Conservation (phyloP, 1,140 invertebrate genomes). For the Gyrodactylus bullatarudis region DNA sequence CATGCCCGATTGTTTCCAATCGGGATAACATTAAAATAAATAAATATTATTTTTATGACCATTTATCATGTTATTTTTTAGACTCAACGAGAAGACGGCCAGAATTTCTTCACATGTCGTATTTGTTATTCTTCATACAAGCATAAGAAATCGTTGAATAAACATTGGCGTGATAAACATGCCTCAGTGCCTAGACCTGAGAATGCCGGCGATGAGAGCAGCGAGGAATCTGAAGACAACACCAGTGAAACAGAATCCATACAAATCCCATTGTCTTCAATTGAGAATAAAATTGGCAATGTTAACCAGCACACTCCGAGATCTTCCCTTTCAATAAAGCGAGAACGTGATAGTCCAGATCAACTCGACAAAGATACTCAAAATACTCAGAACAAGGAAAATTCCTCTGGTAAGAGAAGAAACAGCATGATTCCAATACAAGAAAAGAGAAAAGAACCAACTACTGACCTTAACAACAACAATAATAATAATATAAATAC, state of each 20-base stretch:
- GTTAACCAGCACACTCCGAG: not conserved
- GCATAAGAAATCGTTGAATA: constrained; percentile 5
- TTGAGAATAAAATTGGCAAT: not conserved
- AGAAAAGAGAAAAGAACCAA: not conserved
- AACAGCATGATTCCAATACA: not conserved
- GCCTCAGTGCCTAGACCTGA: not conserved
- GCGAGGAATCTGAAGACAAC: too few species aligned
- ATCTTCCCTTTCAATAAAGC: not conserved
- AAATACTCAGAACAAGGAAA: too few species aligned
- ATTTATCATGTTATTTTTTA: not conserved
- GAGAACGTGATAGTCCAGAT: not conserved
- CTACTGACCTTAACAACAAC: too few species aligned
- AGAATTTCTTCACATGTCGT: not conserved
- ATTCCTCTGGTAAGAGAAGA: not conserved
- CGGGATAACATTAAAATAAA: too few species aligned
- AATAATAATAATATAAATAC: too few species aligned
- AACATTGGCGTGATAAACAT: constrained; percentile 6
- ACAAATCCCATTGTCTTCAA: not conserved
- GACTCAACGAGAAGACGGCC: not conserved
- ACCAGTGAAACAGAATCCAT: not conserved
- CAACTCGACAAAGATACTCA: not conserved
- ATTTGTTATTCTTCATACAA: not conserved
- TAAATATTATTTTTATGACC: too few species aligned
- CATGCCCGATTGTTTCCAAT: too few species aligned
- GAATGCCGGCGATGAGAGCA: not conserved